A percentile compares a stretch with the other conserved stretches of the same genome.
phyloP scores from a whole-genome alignment of 2,797 vertebrate species.

The Epinephelus awoara region DNA sequence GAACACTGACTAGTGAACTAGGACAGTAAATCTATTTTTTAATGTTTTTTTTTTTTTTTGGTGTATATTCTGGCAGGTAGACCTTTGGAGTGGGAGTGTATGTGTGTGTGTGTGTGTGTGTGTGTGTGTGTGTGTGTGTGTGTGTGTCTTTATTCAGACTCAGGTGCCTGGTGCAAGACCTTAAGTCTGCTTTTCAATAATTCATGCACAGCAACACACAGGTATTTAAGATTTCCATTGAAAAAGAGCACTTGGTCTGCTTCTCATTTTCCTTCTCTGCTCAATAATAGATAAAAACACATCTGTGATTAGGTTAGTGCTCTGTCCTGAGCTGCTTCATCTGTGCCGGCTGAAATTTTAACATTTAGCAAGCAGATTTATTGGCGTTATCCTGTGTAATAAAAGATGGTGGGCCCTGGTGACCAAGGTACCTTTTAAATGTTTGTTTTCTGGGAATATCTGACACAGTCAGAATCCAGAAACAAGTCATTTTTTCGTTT shows the following conservation, averaged over 20 bases:
- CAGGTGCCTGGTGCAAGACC: slow-evolving; percentile 17
- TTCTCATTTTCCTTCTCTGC: slow-evolving; percentile 11
- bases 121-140: not conserved
- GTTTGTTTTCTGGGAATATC: too few relatives aligned
- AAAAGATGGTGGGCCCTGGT: slow-evolving; percentile 24
- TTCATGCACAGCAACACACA: slow-evolving; percentile 58
- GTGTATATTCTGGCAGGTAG: too few relatives aligned
- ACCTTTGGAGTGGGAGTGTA: not conserved
- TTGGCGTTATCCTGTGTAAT: slow-evolving; percentile 14
- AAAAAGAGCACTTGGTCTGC: slow-evolving; percentile 36
- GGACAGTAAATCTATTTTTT: too few relatives aligned
- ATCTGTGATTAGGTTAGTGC: slow-evolving; percentile 36
- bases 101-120: too few relatives aligned
- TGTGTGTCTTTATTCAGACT: slow-evolving; percentile 6
- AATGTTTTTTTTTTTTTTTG: too few relatives aligned
- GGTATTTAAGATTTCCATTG: slow-evolving; percentile 57
- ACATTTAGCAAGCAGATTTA: slow-evolving; percentile 27
- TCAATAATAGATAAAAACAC: slow-evolving; percentile 64
- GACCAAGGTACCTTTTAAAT: too few relatives aligned
- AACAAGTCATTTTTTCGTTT: too few relatives aligned
- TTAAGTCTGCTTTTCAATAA: slow-evolving; percentile 60
- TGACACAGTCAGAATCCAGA: too few relatives aligned
- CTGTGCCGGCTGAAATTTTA: slow-evolving; percentile 10
- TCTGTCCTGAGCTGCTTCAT: slow-evolving; percentile 22
- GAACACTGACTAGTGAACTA: too few relatives aligned